Percentiles rank a stretch among this genome's conserved stretches.
Conservation (phyloP, 2,113 vertebrate species). For the Cairina moschata region DNA sequence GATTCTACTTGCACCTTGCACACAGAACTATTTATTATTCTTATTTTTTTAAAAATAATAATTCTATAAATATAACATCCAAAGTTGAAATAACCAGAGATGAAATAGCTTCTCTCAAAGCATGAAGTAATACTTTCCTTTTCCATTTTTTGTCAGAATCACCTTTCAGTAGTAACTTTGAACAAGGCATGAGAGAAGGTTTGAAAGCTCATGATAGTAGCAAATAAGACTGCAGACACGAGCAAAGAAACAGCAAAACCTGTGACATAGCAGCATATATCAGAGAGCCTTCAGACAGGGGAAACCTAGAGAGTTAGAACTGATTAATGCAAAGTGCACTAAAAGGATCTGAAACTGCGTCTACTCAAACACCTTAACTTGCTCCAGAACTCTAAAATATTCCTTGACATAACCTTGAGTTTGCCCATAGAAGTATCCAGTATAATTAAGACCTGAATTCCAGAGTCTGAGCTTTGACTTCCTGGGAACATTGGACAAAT, state of each 20-base stretch:
- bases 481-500: neutral
- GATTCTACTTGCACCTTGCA: neutral
- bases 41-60: neutral
- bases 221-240: neutral
- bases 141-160: neutral
- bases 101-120: neutral
- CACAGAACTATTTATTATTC: neutral
- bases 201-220: neutral
- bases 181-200: neutral
- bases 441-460: conserved; percentile 42
- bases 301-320: neutral
- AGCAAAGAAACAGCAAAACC: neutral
- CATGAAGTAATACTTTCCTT: neutral
- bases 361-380: neutral
- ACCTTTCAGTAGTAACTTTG: neutral
- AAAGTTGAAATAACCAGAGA: neutral
- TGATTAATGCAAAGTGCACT: neutral
- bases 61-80: neutral
- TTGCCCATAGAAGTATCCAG: neutral
- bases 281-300: neutral
- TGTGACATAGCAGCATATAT: neutral
- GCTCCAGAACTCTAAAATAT: conserved; percentile 37
- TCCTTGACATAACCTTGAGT: conserved; percentile 31
- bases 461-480: neutral
- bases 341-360: conserved; percentile 5